These are phyloP conservation scores for Mimumesa dahlbomi DNA, from an alignment of 2,888 invertebrate species.

Conservation along the genomic window DNA sequence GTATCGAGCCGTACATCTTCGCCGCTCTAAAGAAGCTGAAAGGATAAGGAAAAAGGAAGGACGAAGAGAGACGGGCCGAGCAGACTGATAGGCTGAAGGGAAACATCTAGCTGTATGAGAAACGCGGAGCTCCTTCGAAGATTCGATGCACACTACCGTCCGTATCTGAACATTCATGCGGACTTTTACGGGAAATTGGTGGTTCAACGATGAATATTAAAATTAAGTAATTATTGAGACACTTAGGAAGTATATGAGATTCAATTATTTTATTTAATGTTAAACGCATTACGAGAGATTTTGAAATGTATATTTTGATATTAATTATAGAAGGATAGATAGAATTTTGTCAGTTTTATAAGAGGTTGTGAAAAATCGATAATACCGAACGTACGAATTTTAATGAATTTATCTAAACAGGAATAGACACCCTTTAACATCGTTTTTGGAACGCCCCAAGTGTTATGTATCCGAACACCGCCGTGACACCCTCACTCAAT, in stretches of 20 bases:
- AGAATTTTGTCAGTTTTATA: too few relatives aligned
- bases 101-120: conserved; percentile 10
- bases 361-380: too few relatives aligned
- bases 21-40: conserved; percentile 54
- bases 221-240: too few relatives aligned
- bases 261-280: too few relatives aligned
- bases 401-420: conserved; percentile 39
- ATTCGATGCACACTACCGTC: neutral
- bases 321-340: too few relatives aligned
- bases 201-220: too few relatives aligned
- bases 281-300: too few relatives aligned
- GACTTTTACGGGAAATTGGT: too few relatives aligned
- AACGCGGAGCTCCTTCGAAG: neutral
- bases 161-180: too few relatives aligned
- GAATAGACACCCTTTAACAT: conserved; percentile 60
- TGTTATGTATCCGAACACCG: conserved; percentile 55
- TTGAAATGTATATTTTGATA: too few relatives aligned
- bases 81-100: conserved; percentile 30
- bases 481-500: conserved; percentile 63
- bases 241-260: too few relatives aligned
- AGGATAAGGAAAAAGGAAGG: conserved; percentile 48
- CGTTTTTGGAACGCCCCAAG: conserved; percentile 61
- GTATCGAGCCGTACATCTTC: conserved; percentile 67
- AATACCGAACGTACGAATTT: too few relatives aligned
- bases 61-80: conserved; percentile 28